These are phyloP conservation scores for Scelioninae gen. 1 DNA, from an alignment of 2,888 invertebrate genomes.

Conservation along the genomic window DNA sequence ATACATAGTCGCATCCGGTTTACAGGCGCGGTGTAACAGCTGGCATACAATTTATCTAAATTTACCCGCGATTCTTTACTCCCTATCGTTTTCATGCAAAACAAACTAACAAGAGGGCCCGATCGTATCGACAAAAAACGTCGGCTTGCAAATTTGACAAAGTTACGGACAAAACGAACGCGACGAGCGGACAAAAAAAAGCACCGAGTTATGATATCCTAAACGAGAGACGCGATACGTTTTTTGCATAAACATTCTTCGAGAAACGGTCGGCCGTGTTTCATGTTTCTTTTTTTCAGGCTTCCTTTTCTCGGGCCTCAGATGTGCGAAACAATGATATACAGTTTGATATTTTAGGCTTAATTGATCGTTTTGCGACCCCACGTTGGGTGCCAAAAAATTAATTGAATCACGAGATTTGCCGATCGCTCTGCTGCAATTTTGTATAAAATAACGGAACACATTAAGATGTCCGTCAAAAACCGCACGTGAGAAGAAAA, in stretches of 20 bases:
- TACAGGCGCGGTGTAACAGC: constrained; percentile 57
- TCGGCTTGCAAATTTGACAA: constrained; percentile 71
- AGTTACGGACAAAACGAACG: constrained; percentile 56
- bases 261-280: constrained; percentile 29
- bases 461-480: constrained; percentile 57
- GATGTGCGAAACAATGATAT: constrained; percentile 34
- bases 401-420: constrained; percentile 50
- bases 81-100: constrained; percentile 61
- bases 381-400: constrained; percentile 9
- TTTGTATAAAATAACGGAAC: constrained; percentile 27
- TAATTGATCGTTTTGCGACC: constrained; percentile 38
- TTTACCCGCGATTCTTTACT: constrained; percentile 66
- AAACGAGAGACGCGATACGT: too few species aligned
- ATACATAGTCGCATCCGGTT: constrained; percentile 68
- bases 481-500: constrained; percentile 60
- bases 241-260: constrained; percentile 35
- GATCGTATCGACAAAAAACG: constrained; percentile 64
- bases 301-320: background rate
- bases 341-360: constrained; percentile 29
- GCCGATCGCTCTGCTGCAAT: constrained; percentile 22
- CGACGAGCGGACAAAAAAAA: too few species aligned
- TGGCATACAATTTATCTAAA: constrained; percentile 70
- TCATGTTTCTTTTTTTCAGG: constrained; percentile 1
- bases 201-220: too few species aligned
- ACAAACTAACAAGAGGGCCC: constrained; percentile 42